Evolutionary conservation across 2,113 vertebrate species (phyloP), one percentile per base, ranked within the genome.

Genomic region (Aramus guarauna): DNA sequence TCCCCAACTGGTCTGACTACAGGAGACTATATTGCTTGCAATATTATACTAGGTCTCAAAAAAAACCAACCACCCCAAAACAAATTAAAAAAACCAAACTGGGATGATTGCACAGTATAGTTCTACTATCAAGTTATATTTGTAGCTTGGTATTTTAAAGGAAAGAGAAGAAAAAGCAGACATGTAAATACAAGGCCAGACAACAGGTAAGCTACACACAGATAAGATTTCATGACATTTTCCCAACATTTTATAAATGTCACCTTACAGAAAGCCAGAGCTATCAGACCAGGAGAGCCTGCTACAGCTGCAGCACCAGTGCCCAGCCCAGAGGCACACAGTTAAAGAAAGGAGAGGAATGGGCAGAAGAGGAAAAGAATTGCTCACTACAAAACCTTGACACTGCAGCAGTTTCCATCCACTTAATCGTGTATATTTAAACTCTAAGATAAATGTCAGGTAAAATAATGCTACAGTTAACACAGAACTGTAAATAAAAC

Each of bases 71-170:
- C 15, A 39, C 10, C 5, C 10, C 62, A 18, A 86, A 88, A n/a
- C 30, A 50, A 77, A 72, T 3, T 29, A 41, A 69, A 59, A 32
- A 30, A 73, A 62, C 0, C n/a, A 59, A 41, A 55, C 24, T 26
- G 6, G 16, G 11, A 63, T 12, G 12, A 66, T 3, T 3, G 1
- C 2, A 10, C 39, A 39, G 7, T 22, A 48, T 2, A 36, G 36
- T 68, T 77, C 45, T 12, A 32, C 45, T 78, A 88, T 66, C 6
- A 30, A 64, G 36, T 19, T 8, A 50, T 36, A 67, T 45, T 66
- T 69, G 36, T 32, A 85, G 52, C 15, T 63, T 60, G 9, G 6
- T 62, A 69, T 77, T 87, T 69, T 73, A 80, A 87, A 69, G 15
- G 36, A n/a, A 68, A 89, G n/a, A 64, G 39, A 58, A 45, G 23